A percentile compares a stretch with the other conserved stretches of the same genome.
These are phyloP conservation scores for Odontamblyopus lacepedii DNA, from an alignment of 2,797 vertebrate genomes.

Conservation along the genomic window DNA sequence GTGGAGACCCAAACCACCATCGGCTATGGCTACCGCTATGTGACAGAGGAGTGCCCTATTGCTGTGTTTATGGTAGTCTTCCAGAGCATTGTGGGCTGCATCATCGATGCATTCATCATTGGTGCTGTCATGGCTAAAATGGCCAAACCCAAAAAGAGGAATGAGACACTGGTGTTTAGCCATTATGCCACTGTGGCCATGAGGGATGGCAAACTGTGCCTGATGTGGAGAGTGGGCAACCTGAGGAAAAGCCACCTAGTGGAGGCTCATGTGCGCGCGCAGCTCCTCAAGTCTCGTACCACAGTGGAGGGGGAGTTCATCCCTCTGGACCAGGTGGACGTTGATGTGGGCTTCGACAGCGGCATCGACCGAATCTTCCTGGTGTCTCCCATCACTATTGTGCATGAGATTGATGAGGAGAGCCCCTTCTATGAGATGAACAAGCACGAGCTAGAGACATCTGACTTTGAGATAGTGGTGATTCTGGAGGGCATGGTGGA, in stretches of 20 bases:
- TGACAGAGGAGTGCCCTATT: conserved; percentile 93
- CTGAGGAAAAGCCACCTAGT: conserved; percentile 95
- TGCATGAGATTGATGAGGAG: conserved; percentile 94
- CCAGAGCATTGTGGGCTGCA: conserved; percentile 96
- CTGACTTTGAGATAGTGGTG: conserved; percentile 95
- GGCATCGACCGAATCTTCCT: conserved; percentile 95
- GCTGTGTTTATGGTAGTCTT: conserved; percentile 97
- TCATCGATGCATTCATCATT: conserved; percentile 97
- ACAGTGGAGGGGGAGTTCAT: conserved; percentile 95
- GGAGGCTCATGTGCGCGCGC: conserved; percentile 92
- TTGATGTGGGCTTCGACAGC: conserved; percentile 94
- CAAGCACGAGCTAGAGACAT: conserved; percentile 90
- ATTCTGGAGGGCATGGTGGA: conserved; percentile 98
- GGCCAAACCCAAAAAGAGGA: conserved; percentile 97
- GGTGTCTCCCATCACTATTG: conserved; percentile 93
- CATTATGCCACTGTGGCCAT: conserved; percentile 92
- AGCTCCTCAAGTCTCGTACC: conserved; percentile 93
- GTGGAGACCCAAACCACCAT: conserved; percentile 98
- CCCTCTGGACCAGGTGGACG: conserved; percentile 92
- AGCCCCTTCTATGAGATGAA: conserved; percentile 92
- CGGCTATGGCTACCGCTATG: conserved; percentile 94
- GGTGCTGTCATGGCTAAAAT: conserved; percentile 98
- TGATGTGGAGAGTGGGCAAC: conserved; percentile 98
- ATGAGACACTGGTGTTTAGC: conserved; percentile 94
- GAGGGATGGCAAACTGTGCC: conserved; percentile 91